A percentile compares a stretch with the other conserved stretches of the same genome.
Evolutionary conservation across 2,113 vertebrate genomes (phyloP).

Genomic region (Petrocephalus microphthalmus): DNA sequence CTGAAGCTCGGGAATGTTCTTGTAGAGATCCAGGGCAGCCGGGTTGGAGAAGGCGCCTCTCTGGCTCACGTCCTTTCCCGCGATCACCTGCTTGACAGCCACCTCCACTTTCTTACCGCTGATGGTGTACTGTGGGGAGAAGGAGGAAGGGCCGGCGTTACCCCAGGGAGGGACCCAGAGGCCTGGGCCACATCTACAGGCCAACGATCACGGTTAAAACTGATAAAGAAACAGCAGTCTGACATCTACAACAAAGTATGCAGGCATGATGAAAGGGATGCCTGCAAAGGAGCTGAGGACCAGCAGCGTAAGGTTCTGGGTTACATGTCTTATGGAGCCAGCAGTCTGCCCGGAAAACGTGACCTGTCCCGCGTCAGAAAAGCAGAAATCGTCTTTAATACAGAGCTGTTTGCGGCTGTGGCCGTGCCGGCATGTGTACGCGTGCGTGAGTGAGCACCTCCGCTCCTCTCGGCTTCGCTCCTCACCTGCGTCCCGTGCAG

Average conservation of each 20-base stretch:
- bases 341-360: neutral
- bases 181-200: neutral
- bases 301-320: neutral
- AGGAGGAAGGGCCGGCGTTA: slow-evolving; percentile 5
- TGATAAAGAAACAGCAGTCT: neutral
- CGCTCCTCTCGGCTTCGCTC: neutral
- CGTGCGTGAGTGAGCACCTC: neutral
- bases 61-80: slow-evolving; percentile 76
- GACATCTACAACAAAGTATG: neutral
- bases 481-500: neutral
- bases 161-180: neutral
- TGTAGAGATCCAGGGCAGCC: slow-evolving; percentile 81
- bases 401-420: neutral
- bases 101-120: slow-evolving; percentile 97
- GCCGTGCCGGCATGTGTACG: neutral
- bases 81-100: slow-evolving; percentile 87
- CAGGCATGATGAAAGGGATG: neutral
- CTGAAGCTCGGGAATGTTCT: slow-evolving; percentile 83
- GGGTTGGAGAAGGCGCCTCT: slow-evolving; percentile 88
- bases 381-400: neutral
- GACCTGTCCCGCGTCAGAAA: neutral
- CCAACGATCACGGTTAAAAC: neutral
- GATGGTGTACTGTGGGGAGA: slow-evolving; percentile 75
- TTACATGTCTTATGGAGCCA: neutral
- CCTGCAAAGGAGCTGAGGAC: neutral